Base-by-base conservation (phyloP, 2,888 invertebrate species). In the Chrysopilus asiliformis region DNA sequence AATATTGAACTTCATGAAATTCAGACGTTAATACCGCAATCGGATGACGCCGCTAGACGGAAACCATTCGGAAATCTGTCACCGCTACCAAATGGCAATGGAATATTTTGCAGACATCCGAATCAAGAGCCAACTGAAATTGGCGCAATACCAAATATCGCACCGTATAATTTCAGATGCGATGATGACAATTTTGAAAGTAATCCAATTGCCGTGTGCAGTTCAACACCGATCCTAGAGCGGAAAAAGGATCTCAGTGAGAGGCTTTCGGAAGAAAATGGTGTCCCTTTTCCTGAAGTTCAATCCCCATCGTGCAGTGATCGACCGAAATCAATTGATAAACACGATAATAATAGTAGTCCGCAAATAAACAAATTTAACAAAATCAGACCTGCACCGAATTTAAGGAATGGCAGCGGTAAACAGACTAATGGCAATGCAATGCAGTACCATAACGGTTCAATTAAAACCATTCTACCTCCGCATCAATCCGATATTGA, bases 11-110 rank as follows among this genome's bases (percentile, higher is more conserved):
- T 56, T 18, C 60, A 61, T 39, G 63, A 64, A 49, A 62, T 64
- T 60, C 63, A 63, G 46, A 64, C 60, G 2, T 47, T 64, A 5
- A 63, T 64, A 40, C 59, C 60, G 3, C n/a, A n/a, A n/a, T n/a
- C n/a, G n/a, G n/a, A n/a, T n/a, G n/a, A n/a, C n/a, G n/a, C n/a
- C n/a, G n/a, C n/a, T n/a, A n/a, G n/a, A n/a, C 53, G 54, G 27
- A 34, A 37, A 20, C 19, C 40, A 10, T 16, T 33, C 10, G 28
- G 27, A 10, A 32, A 19, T 6, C 47, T 34, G 16, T 37, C 40
- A n/a, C 41, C 49, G 24, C 16, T 58, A 37, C 53, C 60, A 20
- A 59, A 56, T 45, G 50, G 52, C 13, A 51, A 47, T 42, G 55
- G 53, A 2, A 43, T 38, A 9, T 46, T 41, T 8, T 42, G 36